Base-by-base conservation (phyloP, 2,113 vertebrate species). In the Proteles cristata region DNA sequence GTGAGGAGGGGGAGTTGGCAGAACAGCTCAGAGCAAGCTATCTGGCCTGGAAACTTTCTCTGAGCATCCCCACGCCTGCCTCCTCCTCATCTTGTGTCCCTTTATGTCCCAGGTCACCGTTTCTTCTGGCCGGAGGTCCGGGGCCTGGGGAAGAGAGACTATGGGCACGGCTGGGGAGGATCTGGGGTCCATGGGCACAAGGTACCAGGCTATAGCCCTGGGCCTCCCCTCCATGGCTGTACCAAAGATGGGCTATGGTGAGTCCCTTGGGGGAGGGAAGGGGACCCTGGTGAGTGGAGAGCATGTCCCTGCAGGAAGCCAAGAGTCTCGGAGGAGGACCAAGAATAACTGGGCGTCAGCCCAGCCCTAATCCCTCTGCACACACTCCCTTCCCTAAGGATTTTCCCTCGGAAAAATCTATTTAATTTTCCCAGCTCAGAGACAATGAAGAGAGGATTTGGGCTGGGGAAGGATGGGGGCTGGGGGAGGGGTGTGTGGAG, bases 371-470 rank as follows among this genome's bases (percentile, higher is more conserved):
- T 94, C 90, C 88, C 33, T 93, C 66, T 66, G n/a, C 63, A 82
- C 55, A 96, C 69, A 93, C 71, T 94, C 81, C 66, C 79, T 92
- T 97, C 90, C 77, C 92, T 82, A 92, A 97, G 96, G 92, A 94
- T 76, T 92, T 93, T 93, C 53, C 89, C 65, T 71, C 1, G 10
- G 65, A 93, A 94, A 97, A 95, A 76, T 87, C 63, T 84, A 81
- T 93, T 92, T 93, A 45, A 58, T 93, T 92, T 93, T 96, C 71
- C 81, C 92, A 96, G 94, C 71, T 95, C 31, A 35, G 84, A 96
- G 93, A 94, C 33, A 87, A 84, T 81, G 68, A 80, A 79, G 88
- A 92, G 74, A 55, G 15, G 65, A 35, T 90, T 93, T 94, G 80
- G 89, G 58, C 23, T 25, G 58, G 69, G 79, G 83, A 90, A 35